phyloP scores from a whole-genome alignment of 2,888 invertebrate genomes.

The Spodoptera exigua region DNA sequence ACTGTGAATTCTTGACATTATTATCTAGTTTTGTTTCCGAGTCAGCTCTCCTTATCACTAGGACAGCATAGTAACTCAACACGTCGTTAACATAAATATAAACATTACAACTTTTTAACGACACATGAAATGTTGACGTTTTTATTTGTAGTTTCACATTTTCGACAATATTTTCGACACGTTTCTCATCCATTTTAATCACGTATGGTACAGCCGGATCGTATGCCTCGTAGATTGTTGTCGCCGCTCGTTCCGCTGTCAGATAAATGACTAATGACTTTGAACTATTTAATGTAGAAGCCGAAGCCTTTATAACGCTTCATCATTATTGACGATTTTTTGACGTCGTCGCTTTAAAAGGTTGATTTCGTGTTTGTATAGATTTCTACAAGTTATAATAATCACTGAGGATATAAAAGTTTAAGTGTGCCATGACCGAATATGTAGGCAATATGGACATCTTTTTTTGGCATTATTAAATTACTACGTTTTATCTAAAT shows the following conservation, averaged over 20 bases:
- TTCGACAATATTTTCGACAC: slow-evolving; percentile 51
- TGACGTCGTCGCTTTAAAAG: neutral
- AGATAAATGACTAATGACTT: slow-evolving; percentile 52
- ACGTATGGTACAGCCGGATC: slow-evolving; percentile 40
- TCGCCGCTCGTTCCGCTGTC: slow-evolving; percentile 42
- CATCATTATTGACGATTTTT: slow-evolving; percentile 25
- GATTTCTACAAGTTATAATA: slow-evolving; percentile 14
- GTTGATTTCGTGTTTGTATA: slow-evolving; percentile 13
- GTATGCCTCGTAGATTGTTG: slow-evolving; percentile 29
- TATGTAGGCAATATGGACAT: too few species aligned
- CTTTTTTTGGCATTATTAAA: too few species aligned
- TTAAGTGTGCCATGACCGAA: slow-evolving; percentile 1
- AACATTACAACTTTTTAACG: slow-evolving; percentile 59
- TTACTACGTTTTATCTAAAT: too few species aligned
- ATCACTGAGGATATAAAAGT: neutral
- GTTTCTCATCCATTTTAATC: slow-evolving; percentile 54
- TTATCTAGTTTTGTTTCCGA: slow-evolving; percentile 53
- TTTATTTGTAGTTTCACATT: slow-evolving; percentile 58
- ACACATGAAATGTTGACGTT: slow-evolving; percentile 52
- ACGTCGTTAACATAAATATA: slow-evolving; percentile 54
- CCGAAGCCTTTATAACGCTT: slow-evolving; percentile 22
- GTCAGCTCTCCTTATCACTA: slow-evolving; percentile 45
- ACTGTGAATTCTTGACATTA: slow-evolving; percentile 50
- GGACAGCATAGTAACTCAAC: slow-evolving; percentile 41
- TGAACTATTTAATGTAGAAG: slow-evolving; percentile 27